phyloP scores from a whole-genome alignment of 2,888 invertebrate species.

The Volucella zonaria region DNA sequence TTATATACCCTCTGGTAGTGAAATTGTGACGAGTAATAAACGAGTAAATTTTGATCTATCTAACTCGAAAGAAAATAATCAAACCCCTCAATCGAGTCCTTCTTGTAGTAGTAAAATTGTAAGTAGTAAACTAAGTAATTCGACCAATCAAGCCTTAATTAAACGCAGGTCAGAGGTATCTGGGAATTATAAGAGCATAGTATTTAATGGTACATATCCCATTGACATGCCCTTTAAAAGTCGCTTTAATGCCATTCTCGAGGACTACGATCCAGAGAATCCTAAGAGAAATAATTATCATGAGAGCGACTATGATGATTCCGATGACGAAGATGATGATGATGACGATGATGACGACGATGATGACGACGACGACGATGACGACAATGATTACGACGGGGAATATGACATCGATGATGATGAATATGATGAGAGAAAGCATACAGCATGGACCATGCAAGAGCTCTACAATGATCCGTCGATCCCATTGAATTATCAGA shows the following conservation, averaged over 20 bases:
- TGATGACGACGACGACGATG: slow-evolving; percentile 74
- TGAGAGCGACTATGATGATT: slow-evolving; percentile 53
- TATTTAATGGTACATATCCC: slow-evolving; percentile 93
- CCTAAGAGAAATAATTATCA: slow-evolving; percentile 74
- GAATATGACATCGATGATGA: slow-evolving; percentile 67
- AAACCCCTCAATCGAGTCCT: slow-evolving; percentile 3
- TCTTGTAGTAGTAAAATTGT: slow-evolving; percentile 42
- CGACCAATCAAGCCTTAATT: slow-evolving; percentile 30
- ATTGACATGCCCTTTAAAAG: slow-evolving; percentile 88
- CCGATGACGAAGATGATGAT: slow-evolving; percentile 77
- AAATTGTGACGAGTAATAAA: slow-evolving; percentile 59
- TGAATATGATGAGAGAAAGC: slow-evolving; percentile 76
- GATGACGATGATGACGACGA: slow-evolving; percentile 74
- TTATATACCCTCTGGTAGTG: slow-evolving; percentile 56
- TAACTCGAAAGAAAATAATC: slow-evolving; percentile 5
- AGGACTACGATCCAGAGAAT: slow-evolving; percentile 79
- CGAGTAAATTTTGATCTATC: slow-evolving; percentile 65
- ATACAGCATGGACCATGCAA: slow-evolving; percentile 81
- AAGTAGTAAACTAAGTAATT: slow-evolving; percentile 37
- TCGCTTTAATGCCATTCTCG: slow-evolving; percentile 66
- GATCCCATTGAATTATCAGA: slow-evolving; percentile 81
- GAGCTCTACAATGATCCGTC: slow-evolving; percentile 81
- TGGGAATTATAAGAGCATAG: slow-evolving; percentile 82
- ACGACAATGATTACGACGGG: slow-evolving; percentile 61
- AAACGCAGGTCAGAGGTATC: slow-evolving; percentile 40